Base-by-base conservation (phyloP, 2,888 invertebrate genomes). In the Drosophila antonietae region DNA sequence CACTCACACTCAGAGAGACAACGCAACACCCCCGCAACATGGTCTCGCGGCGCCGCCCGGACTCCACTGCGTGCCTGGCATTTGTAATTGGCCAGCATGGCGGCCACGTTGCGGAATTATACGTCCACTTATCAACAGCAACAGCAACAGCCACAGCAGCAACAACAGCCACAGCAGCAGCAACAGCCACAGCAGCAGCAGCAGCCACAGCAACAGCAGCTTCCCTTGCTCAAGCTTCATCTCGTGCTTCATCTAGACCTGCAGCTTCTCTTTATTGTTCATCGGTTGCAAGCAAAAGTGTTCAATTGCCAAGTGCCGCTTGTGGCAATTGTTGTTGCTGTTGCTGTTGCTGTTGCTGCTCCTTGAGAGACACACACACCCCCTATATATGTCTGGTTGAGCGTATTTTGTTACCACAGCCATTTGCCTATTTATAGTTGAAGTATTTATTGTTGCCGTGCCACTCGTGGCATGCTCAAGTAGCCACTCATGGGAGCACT, bases 341-440 rank as follows among this genome's bases (percentile, higher is more conserved):
- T 9, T 46, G 49, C 35, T 52, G 43, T 12, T 62, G 63, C 23
- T 52, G 47, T 23, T 46, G 46, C 15, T 64, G 65, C 46, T 53
- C 46, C 18, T 39, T 53, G 37, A 51, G 46, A 55, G 55, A 58
- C 52, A 68, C 20, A 64, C 76, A 74, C 70, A 64, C 67, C 62
- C 73, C 59, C 53, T 14, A 39, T 39, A 39, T 52, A 63, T 56
- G 41, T 52, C 61, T 56, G 41, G 60, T 41, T 18, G 46, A 44
- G 8, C 41, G 63, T 78, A 78, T 89, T 81, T 88, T 79, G 80
- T 78, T 78, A 80, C 76, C 70, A 83, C 69, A 88, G 82, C 87
- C 84, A 89, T 86, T 86, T 89, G 80, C 76, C 89, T 87, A 87
- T 85, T 89, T 83, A 88, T 89, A 88, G 89, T 80, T 89, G 89